Evolutionary conservation across 1,140 invertebrate genomes (phyloP), one percentile per base, ranked within the genome.

Genomic region (Anastatus disparis): DNA sequence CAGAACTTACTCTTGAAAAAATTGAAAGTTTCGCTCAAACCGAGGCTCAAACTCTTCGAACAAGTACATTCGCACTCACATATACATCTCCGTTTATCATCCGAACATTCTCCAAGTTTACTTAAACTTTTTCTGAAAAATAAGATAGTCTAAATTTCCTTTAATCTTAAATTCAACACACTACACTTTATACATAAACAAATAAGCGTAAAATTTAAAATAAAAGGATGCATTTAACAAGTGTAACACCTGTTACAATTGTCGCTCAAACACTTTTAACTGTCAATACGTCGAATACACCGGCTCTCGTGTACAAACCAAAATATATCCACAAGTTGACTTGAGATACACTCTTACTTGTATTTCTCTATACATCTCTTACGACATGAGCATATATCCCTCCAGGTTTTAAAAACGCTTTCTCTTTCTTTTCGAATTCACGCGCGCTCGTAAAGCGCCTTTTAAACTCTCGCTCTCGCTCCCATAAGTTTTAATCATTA

Each of bases 391-490:
- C 35, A 44, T 48, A n/a, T n/a, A n/a, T n/a, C n/a, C n/a, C n/a
- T n/a, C n/a, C n/a, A n/a, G n/a, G n/a, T n/a, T n/a, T n/a, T n/a
- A n/a, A n/a, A n/a, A 42, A 44, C 68, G 50, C 58, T 70, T 62
- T 70, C 58, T 66, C 64, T 63, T 63, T 63, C 52, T 48, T n/a
- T 67, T 55, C n/a, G 52, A 58, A 46, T 56, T 50, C 35, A 42
- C 66, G 40, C 22, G 55, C 29, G 55, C 55, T n/a, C 62, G 27
- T 50, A 3, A 6, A 48, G 20, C 55, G 6, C 2, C 24, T n/a
- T 2, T 20, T 48, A 17, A 31, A 27, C n/a, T 65, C 29, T 17
- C 29, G 8, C 20, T 17, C 58, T 61, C 29, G 27, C 26, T 48
- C 46, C 22, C 52, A 8, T 6, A n/a, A n/a, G n/a, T n/a, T n/a